These are phyloP conservation scores for Hypercompe scribonia DNA, from an alignment of 2,888 invertebrate genomes.

Conservation along the genomic window DNA sequence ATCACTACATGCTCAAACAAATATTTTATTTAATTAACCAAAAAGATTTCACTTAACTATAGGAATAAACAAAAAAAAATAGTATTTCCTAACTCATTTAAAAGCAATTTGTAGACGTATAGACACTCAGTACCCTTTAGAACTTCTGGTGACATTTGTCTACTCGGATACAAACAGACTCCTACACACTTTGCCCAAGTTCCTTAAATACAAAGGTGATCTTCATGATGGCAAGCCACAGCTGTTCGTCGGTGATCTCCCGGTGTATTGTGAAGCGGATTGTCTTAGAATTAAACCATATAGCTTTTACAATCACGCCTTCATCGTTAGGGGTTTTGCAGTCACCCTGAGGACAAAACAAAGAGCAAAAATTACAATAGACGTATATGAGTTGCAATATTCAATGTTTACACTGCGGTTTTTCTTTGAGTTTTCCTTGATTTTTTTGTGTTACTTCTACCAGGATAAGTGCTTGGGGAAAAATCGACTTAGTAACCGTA, in stretches of 20 bases:
- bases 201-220: constrained; percentile 89
- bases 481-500: too few species aligned
- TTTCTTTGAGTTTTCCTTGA: background rate
- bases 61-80: too few species aligned
- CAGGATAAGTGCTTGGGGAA: too few species aligned
- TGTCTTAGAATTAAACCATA: constrained; percentile 86
- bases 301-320: constrained; percentile 86
- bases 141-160: background rate
- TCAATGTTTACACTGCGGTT: background rate
- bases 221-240: constrained; percentile 90
- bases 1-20: too few species aligned
- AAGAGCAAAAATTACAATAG: background rate
- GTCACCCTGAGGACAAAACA: constrained; percentile 65
- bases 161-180: background rate
- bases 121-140: too few species aligned
- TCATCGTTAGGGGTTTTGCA: constrained; percentile 78
- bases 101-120: background rate
- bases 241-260: constrained; percentile 89
- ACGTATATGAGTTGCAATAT: background rate
- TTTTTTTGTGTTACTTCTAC: too few species aligned
- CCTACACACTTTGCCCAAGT: constrained; percentile 69
- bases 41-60: too few species aligned
- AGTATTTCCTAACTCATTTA: background rate
- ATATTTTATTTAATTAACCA: too few species aligned
- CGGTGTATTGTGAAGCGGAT: constrained; percentile 90